A percentile compares a stretch with the other conserved stretches of the same genome.
phyloP scores from a whole-genome alignment of 2,888 invertebrate species.

The Conchocele bisecta region DNA sequence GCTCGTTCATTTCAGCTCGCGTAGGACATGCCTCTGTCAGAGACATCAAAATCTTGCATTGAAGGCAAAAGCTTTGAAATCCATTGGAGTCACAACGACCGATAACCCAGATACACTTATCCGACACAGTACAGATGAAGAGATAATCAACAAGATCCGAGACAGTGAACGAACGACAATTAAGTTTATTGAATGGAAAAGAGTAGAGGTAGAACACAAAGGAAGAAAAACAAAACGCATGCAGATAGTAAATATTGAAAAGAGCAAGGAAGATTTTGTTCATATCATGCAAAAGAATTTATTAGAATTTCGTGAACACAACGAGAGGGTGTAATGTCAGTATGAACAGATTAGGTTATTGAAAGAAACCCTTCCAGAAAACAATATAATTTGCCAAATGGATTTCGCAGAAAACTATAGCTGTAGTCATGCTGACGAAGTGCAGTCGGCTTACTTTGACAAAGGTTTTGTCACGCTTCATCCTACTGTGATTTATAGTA shows the following conservation, averaged over 20 bases:
- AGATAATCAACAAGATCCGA: background rate
- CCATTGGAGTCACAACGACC: background rate
- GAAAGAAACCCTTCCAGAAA: conserved; percentile 12
- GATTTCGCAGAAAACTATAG: conserved; percentile 45
- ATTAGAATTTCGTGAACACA: conserved; percentile 13
- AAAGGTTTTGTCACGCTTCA: conserved; percentile 27
- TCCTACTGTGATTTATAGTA: background rate
- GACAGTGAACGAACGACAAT: background rate
- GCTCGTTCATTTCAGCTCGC: conserved; percentile 23
- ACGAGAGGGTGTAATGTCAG: conserved; percentile 18
- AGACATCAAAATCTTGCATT: conserved; percentile 39
- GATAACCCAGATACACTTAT: conserved; percentile 23
- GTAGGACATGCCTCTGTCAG: conserved; percentile 41
- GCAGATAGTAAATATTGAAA: conserved; percentile 19
- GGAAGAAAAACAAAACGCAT: conserved; percentile 30
- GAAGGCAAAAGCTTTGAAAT: conserved; percentile 28
- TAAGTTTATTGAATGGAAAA: conserved; percentile 28
- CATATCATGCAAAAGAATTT: conserved; percentile 18
- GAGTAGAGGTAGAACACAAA: conserved; percentile 32
- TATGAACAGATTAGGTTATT: conserved; percentile 20
- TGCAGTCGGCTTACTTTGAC: conserved; percentile 42
- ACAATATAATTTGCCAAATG: conserved; percentile 32
- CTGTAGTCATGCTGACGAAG: conserved; percentile 31
- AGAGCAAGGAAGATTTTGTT: conserved; percentile 26
- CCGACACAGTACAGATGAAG: background rate